phyloP scores from a whole-genome alignment of 2,888 invertebrate species.

The Desoria tigrina region DNA sequence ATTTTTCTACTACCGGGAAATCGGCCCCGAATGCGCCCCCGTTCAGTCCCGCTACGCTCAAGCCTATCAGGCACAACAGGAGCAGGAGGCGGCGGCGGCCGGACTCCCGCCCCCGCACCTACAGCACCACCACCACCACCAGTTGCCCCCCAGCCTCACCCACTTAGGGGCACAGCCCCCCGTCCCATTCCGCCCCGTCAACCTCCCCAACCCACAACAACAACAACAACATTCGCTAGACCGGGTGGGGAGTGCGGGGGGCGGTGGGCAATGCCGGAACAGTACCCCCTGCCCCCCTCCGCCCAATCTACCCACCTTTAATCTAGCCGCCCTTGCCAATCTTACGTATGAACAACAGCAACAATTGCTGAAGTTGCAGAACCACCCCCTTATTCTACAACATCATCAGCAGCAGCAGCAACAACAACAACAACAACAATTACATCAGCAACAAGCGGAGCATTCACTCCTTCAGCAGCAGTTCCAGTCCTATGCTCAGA shows the following conservation, averaged over 20 bases:
- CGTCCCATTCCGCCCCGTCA: slow-evolving; percentile 32
- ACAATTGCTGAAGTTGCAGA: slow-evolving; percentile 39
- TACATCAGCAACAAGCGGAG: not conserved
- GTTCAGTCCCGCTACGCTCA: slow-evolving; percentile 43
- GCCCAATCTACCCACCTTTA: slow-evolving; percentile 31
- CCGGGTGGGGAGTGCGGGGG: slow-evolving; percentile 23
- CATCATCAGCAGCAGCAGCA: slow-evolving; percentile 36
- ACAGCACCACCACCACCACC: not conserved
- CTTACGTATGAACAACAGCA: slow-evolving; percentile 40
- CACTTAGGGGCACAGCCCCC: slow-evolving; percentile 19
- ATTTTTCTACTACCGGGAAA: slow-evolving; percentile 45
- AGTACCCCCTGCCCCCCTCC: slow-evolving; percentile 17
- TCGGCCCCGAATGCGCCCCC: slow-evolving; percentile 36
- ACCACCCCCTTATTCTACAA: slow-evolving; percentile 37
- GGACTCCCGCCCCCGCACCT: no score
- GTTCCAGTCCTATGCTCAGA: slow-evolving; percentile 1
- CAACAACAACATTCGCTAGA: slow-evolving; percentile 1
- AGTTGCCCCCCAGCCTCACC: not conserved
- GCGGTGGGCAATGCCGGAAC: slow-evolving; percentile 1
- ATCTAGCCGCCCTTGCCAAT: slow-evolving; percentile 32
- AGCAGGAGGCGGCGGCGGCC: not conserved
- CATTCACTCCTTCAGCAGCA: not conserved
- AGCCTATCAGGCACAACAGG: slow-evolving; percentile 13
- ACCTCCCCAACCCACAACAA: slow-evolving; percentile 14
- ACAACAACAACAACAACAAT: slow-evolving; percentile 28